These are phyloP conservation scores for Ostrea denselamellosa DNA, from an alignment of 1,140 invertebrate species.

Conservation along the genomic window DNA sequence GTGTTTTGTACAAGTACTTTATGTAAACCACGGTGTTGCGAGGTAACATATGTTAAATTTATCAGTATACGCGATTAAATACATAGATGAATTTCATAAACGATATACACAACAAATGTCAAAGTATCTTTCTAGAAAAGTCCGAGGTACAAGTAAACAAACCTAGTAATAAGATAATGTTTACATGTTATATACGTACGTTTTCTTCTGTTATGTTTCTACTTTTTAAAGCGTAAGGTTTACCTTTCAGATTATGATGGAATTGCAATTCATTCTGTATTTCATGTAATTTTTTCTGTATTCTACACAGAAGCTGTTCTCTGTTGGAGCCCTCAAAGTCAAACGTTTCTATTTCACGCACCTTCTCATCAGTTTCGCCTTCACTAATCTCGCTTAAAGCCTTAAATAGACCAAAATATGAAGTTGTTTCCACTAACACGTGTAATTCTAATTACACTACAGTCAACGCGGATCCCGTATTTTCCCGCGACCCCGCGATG, in stretches of 20 bases:
- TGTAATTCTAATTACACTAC: no score
- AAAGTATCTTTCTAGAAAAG: not conserved
- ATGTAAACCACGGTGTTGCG: no score
- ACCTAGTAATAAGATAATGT: not conserved
- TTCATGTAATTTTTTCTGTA: not conserved
- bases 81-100: no score
- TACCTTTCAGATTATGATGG: not conserved
- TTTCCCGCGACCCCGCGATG: no score
- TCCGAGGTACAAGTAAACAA: not conserved
- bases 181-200: no score
- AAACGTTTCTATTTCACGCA: not conserved
- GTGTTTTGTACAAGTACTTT: no score
- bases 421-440: no score
- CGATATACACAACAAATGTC: not conserved
- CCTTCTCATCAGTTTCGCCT: not conserved
- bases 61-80: no score
- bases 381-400: not conserved
- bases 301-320: constrained; percentile 1
- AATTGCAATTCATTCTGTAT: not conserved
- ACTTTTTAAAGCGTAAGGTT: not conserved
- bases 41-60: no score
- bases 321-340: not conserved
- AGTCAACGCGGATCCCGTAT: no score
- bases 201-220: no score
- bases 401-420: not conserved